Conservation (phyloP, 2,888 invertebrate genomes). For the Platycheirus rosarum region DNA sequence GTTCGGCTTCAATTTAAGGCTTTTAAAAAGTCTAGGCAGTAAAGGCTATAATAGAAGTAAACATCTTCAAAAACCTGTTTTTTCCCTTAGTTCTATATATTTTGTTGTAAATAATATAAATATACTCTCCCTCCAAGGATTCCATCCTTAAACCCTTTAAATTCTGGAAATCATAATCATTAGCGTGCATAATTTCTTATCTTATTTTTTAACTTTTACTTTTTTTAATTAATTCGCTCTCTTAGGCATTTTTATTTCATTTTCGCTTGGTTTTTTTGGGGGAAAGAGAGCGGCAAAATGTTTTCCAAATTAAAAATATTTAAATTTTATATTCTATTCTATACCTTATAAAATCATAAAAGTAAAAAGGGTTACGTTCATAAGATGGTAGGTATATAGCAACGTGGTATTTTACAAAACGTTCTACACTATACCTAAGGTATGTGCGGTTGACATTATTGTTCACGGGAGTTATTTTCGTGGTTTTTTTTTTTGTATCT, state of each 20-base stretch:
- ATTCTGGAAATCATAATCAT: slow-evolving; percentile 45
- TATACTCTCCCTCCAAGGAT: too few species aligned
- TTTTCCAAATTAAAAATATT: slow-evolving; percentile 63
- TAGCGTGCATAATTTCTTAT: slow-evolving; percentile 53
- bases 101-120: too few species aligned
- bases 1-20: too few species aligned
- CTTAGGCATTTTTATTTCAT: slow-evolving; percentile 38
- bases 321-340: slow-evolving; percentile 52
- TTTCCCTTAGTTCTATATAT: too few species aligned
- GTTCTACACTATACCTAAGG: slow-evolving; percentile 50
- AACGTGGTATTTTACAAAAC: slow-evolving; percentile 45
- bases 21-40: too few species aligned
- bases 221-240: slow-evolving; percentile 52
- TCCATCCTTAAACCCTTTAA: slow-evolving; percentile 9
- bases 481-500: slow-evolving; percentile 38
- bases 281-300: slow-evolving; percentile 33
- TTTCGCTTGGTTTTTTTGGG: slow-evolving; percentile 4
- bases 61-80: too few species aligned
- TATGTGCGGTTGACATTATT: slow-evolving; percentile 70
- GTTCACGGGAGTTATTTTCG: slow-evolving; percentile 63
- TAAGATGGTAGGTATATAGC: slow-evolving; percentile 35
- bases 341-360: slow-evolving; percentile 57
- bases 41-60: too few species aligned
- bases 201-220: slow-evolving; percentile 36
- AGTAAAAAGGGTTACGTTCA: slow-evolving; percentile 58